Conservation (phyloP, 2,113 vertebrate species). For the Myotis brandtii region DNA sequence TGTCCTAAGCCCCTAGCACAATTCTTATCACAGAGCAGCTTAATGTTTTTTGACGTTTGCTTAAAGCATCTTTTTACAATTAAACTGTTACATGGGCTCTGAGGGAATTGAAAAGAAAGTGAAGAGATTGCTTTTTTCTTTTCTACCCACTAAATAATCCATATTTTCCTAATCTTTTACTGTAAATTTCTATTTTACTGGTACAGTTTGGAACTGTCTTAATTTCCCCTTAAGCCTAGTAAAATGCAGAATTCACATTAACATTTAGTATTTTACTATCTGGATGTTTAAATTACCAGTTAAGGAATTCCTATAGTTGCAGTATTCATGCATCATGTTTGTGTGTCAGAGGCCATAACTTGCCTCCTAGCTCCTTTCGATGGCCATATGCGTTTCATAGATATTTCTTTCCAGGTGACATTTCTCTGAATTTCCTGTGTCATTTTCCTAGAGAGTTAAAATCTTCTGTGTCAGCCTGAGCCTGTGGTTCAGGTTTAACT, state of each 20-base stretch:
- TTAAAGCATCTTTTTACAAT: slow-evolving; percentile 48
- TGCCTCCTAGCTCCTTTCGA: not conserved
- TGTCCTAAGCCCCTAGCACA: not conserved
- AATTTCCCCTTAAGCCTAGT: not conserved
- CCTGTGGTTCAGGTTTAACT: not conserved
- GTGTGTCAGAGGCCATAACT: not conserved
- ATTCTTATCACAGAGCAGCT: not conserved
- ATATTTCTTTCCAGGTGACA: not conserved
- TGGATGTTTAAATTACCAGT: not conserved
- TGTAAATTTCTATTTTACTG: not conserved
- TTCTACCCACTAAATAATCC: slow-evolving; percentile 7
- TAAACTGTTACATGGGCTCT: slow-evolving; percentile 11
- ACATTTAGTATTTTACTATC: not conserved
- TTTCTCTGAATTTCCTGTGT: slow-evolving; percentile 32
- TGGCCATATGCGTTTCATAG: not conserved
- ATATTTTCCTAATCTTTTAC: slow-evolving; percentile 8
- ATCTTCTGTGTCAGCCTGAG: not conserved
- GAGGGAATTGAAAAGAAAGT: not conserved
- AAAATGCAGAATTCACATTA: not conserved
- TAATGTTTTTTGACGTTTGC: slow-evolving; percentile 7
- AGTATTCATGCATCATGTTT: not conserved
- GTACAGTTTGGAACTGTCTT: not conserved
- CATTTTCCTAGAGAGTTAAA: slow-evolving; percentile 27
- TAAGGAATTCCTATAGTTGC: not conserved
- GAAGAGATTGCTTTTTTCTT: slow-evolving; percentile 26